A percentile compares a stretch with the other conserved stretches of the same genome.
phyloP scores from a whole-genome alignment of 2,888 invertebrate species.

The Melikaiella ostensackeni region DNA sequence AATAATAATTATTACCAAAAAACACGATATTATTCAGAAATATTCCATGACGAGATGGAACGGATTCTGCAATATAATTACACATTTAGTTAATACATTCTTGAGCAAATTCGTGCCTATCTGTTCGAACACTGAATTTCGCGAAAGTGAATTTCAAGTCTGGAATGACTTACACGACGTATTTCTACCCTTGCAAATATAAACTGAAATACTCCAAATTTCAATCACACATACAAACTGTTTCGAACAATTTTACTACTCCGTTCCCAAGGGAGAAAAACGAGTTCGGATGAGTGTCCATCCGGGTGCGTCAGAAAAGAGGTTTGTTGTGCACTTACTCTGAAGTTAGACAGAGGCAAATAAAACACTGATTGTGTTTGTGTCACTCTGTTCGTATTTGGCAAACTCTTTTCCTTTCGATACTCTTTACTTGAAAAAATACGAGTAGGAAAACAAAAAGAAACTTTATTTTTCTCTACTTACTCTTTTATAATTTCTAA shows the following conservation, averaged over 20 bases:
- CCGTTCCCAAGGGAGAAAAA: neutral
- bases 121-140: neutral
- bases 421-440: neutral
- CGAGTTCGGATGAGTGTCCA: neutral
- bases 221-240: slow-evolving; percentile 7
- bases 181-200: neutral
- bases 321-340: neutral
- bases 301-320: neutral
- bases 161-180: neutral
- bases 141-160: neutral
- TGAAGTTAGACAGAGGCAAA: neutral
- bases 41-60: too few species aligned
- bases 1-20: too few species aligned
- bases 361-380: neutral
- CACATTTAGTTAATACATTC: neutral
- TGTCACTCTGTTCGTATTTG: neutral
- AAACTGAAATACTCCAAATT: neutral
- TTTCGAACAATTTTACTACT: neutral
- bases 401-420: neutral
- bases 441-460: neutral
- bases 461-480: neutral
- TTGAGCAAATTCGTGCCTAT: neutral
- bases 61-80: neutral
- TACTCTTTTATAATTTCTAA: neutral
- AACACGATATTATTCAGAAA: too few species aligned